phyloP scores from a whole-genome alignment of 2,113 vertebrate genomes.

The Euleptes europaea region DNA sequence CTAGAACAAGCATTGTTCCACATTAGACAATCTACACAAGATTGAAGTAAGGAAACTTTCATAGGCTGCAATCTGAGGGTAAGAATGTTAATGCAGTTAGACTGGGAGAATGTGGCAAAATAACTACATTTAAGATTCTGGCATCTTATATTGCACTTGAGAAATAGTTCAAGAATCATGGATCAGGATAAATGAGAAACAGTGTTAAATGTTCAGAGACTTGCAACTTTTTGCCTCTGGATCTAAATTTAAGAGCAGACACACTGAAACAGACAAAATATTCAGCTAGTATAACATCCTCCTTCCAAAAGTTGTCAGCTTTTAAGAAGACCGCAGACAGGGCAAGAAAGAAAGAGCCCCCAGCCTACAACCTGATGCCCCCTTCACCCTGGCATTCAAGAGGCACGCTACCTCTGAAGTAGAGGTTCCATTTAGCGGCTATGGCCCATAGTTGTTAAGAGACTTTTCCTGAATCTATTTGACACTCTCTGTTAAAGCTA shows the following conservation, averaged over 20 bases:
- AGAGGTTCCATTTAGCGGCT: no score
- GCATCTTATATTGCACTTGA: background rate
- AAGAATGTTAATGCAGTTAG: background rate
- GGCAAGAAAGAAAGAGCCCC: no score
- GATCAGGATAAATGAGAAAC: background rate
- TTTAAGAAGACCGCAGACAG: background rate
- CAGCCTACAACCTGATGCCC: no score
- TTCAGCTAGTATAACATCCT: background rate
- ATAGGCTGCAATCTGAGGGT: background rate
- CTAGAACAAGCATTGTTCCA: background rate
- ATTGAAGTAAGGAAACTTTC: background rate
- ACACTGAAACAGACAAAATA: background rate
- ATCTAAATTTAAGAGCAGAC: no score
- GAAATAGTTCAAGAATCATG: background rate
- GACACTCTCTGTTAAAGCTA: background rate
- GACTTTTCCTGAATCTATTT: background rate
- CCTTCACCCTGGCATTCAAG: no score
- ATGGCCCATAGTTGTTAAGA: background rate
- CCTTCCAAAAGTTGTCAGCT: background rate
- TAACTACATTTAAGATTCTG: background rate
- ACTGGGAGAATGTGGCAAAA: background rate
- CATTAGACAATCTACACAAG: background rate
- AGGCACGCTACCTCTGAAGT: no score
- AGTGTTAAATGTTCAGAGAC: background rate
- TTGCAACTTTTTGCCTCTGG: background rate